phyloP scores from a whole-genome alignment of 2,797 vertebrate genomes.

The Onychomys leucogaster region DNA sequence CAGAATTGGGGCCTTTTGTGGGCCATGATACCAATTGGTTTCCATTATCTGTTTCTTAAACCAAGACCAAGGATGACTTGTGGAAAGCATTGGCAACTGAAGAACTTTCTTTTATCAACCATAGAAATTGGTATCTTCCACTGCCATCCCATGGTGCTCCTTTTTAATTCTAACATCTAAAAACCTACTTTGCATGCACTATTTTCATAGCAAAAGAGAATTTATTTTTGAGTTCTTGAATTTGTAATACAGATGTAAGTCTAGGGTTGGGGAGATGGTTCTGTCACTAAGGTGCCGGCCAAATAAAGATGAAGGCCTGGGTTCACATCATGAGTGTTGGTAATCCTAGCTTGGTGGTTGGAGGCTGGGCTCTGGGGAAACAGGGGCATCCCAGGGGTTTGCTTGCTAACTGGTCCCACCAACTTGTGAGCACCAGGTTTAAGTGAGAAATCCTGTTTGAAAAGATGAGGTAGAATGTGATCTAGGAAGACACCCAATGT shows the following conservation, averaged over 20 bases:
- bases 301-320: neutral
- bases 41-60: neutral
- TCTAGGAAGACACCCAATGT: neutral
- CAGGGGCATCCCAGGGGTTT: neutral
- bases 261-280: neutral
- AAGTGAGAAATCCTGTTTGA: neutral
- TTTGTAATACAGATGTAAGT: slow-evolving; percentile 4
- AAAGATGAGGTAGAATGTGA: neutral
- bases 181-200: neutral
- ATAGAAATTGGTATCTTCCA: neutral
- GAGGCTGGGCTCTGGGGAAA: too few species aligned
- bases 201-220: slow-evolving; percentile 24
- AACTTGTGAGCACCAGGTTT: neutral
- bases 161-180: neutral
- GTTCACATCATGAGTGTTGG: neutral
- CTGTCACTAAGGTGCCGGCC: neutral
- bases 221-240: neutral
- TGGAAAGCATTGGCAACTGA: neutral
- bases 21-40: neutral
- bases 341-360: too few species aligned
- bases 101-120: neutral
- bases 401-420: too few species aligned
- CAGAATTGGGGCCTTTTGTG: neutral
- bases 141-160: neutral
- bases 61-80: neutral